Base-by-base conservation (phyloP, 23 tunicate species). In the Trididemnum nubilum region DNA sequence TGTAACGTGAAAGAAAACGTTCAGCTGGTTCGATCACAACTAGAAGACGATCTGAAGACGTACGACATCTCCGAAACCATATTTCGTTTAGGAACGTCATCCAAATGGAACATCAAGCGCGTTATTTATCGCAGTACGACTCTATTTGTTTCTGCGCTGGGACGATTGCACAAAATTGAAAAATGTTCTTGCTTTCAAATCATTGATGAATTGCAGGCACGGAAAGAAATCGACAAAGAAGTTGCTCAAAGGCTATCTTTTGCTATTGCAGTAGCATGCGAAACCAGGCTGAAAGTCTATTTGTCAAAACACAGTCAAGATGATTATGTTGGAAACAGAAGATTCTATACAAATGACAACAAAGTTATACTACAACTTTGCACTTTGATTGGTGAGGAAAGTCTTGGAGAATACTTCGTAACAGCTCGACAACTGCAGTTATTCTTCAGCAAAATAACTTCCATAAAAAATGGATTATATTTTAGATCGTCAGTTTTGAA, bases 231-330 rank as follows among this genome's bases (percentile, higher is more conserved):
- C 28, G 4, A 52, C 18, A 9, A 15, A 15, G 36, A 51, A 27
- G 28, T 29, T 15, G 66, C 36, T 19, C 39, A 57, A 19, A 33
- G 4, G 18, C 26, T 77, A 3, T 57, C 36, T 21, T 52, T 2
- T 33, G 81, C 81, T 2, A 32, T 77, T 15, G 81, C 81, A 23
- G 67, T 77, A 2, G 81, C 81, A 3, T 77, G 81, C 54, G 81
- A 77, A 33, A 33, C 44, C 12, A 24, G 81, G 19, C 27, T 77
- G 39, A 77, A 77, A 57, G 66, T 52, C 19, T 77, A 77, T 67
- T 51, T 54, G 81, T 7, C 36, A 32, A 77, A 77, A 30, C 4
- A 33, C 52, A 22, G 67, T 29, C 81, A 77, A 77, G 38, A 54
- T 12, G 81, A 77, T 77, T 52, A 3, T 7, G 25, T 37, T 24